These are phyloP conservation scores for Ophioninae sp. DNA, from an alignment of 2,888 invertebrate species.

Conservation along the genomic window DNA sequence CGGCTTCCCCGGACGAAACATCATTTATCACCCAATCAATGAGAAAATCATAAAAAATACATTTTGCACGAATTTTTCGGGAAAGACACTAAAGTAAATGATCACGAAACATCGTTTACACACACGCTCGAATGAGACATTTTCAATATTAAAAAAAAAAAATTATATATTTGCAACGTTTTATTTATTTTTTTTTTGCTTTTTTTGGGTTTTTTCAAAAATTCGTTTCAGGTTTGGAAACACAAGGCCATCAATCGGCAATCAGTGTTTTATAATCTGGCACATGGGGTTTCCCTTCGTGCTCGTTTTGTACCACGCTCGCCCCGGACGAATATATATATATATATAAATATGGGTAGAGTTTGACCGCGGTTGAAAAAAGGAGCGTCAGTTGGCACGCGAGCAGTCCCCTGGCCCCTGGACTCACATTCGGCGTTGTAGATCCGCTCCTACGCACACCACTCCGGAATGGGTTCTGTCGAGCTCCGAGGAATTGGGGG, in stretches of 20 bases:
- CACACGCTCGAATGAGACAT: too few relatives aligned
- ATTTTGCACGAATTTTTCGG: too few relatives aligned
- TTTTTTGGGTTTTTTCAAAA: not conserved
- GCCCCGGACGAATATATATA: not conserved
- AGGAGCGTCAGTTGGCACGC: slow-evolving; percentile 77
- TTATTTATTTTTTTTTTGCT: not conserved
- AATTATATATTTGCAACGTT: not conserved
- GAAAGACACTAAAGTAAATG: too few relatives aligned
- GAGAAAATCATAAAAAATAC: too few relatives aligned
- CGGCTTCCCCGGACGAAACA: too few relatives aligned
- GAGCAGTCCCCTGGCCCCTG: slow-evolving; percentile 68
- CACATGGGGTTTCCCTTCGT: slow-evolving; percentile 41
- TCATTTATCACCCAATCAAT: too few relatives aligned
- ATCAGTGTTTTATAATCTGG: slow-evolving; percentile 71
- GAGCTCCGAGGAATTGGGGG: slow-evolving; percentile 68
- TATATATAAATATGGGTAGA: not conserved
- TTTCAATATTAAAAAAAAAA: not conserved
- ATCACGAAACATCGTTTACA: too few relatives aligned
- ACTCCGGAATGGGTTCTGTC: slow-evolving; percentile 37
- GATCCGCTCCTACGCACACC: slow-evolving; percentile 58
- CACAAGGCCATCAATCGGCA: slow-evolving; percentile 48
- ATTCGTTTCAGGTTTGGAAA: slow-evolving; percentile 6
- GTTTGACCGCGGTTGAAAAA: slow-evolving; percentile 31
- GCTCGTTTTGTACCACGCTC: not conserved
- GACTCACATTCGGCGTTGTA: slow-evolving; percentile 63